Evolutionary conservation across 2,113 vertebrate genomes (phyloP).

Genomic region (Formicarius rufipectus): DNA sequence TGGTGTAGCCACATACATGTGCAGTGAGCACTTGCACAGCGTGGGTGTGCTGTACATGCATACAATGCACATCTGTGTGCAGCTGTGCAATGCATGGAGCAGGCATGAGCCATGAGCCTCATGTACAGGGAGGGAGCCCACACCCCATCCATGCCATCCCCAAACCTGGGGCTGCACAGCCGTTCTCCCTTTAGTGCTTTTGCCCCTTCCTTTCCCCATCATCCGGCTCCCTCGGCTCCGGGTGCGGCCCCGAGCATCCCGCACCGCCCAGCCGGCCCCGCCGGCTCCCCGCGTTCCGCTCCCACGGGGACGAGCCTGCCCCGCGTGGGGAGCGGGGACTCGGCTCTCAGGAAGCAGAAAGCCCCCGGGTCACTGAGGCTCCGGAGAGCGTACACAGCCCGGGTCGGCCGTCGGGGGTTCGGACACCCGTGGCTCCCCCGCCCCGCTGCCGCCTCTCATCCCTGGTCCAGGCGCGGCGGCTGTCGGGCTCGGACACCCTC

Average conservation of each 20-base stretch:
- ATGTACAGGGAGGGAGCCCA: rapidly evolving
- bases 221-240: no score
- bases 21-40: neutral
- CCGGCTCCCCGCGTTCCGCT: neutral
- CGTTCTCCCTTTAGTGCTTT: rapidly evolving
- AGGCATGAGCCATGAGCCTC: neutral
- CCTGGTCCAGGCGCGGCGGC: neutral
- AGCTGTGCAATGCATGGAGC: neutral
- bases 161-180: rapidly evolving
- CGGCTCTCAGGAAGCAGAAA: neutral
- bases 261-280: neutral
- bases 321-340: neutral
- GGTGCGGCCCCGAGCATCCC: neutral
- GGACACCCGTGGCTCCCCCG: neutral
- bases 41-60: rapidly evolving
- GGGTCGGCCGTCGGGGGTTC: neutral
- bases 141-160: no score
- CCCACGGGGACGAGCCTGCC: neutral
- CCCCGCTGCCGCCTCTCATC: neutral
- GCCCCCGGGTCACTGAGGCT: no score
- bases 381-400: neutral
- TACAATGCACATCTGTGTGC: rapidly evolving
- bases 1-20: neutral
- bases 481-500: neutral
- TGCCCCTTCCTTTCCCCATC: neutral